These are phyloP conservation scores for Microtus oregoni DNA, from an alignment of 2,113 vertebrate genomes.

Conservation along the genomic window DNA sequence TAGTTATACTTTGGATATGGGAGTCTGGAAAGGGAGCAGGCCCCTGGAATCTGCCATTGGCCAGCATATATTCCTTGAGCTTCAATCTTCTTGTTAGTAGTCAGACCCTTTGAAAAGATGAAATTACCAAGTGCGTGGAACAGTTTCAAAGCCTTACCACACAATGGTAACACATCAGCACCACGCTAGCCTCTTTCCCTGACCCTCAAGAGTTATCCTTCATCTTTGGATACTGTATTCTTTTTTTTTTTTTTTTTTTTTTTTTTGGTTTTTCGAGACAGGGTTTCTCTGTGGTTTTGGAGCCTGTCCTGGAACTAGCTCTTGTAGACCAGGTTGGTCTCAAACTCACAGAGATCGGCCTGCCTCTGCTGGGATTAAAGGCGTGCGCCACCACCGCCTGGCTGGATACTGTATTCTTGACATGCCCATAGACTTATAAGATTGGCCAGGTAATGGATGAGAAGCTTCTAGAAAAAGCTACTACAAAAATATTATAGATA, in stretches of 20 bases:
- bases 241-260: too few species aligned
- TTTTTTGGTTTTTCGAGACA: too few species aligned
- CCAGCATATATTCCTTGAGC: background rate
- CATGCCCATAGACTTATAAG: background rate
- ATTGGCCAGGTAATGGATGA: fast-evolving
- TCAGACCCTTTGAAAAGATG: background rate
- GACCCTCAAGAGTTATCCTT: background rate
- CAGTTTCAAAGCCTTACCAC: too few species aligned
- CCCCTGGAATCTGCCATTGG: background rate
- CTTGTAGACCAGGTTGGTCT: too few species aligned
- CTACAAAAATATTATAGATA: too few species aligned
- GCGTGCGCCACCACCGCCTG: too few species aligned
- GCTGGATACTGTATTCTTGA: too few species aligned
- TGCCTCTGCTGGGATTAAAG: too few species aligned
- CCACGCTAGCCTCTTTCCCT: background rate
- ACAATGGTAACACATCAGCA: fast-evolving
- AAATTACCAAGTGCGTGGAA: background rate
- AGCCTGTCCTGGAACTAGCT: too few species aligned
- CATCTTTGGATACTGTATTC: background rate
- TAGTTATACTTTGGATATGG: background rate
- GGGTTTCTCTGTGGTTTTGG: too few species aligned
- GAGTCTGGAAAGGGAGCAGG: background rate
- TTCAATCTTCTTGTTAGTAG: background rate
- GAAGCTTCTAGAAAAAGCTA: background rate
- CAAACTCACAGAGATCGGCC: too few species aligned